Percentiles rank a stretch among this genome's conserved stretches.
These are phyloP conservation scores for Hylaeus volcanicus DNA, from an alignment of 1,140 invertebrate species.

Conservation along the genomic window DNA sequence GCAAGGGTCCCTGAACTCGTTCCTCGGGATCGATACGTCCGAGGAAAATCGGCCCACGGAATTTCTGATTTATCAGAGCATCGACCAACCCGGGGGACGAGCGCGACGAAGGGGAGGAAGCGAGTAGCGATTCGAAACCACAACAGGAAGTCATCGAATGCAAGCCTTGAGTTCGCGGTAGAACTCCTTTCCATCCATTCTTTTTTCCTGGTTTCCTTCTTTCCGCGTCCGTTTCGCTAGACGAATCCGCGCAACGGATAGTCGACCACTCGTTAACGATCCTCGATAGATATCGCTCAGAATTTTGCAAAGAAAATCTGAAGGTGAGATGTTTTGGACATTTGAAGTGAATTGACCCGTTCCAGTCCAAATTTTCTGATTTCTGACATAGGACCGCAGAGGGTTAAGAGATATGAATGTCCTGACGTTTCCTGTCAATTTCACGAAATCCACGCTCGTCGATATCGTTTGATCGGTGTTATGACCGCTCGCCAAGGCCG, in stretches of 20 bases:
- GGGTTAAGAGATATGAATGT: no score
- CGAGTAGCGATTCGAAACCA: constrained; percentile 8
- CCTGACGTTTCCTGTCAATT: not conserved
- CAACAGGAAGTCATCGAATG: constrained; percentile 25
- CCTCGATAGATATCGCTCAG: no score
- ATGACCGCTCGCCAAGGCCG: not conserved
- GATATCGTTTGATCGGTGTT: no score
- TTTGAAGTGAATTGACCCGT: no score
- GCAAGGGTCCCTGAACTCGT: constrained; percentile 49
- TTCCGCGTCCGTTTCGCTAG: not conserved
- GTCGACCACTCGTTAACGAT: not conserved
- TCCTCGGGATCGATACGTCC: constrained; percentile 52
- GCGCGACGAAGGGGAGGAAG: no score
- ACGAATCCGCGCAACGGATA: not conserved
- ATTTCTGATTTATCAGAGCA: constrained; percentile 56
- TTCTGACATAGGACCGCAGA: no score
- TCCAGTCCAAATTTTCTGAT: no score
- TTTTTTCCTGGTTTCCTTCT: not conserved
- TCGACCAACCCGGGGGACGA: not conserved
- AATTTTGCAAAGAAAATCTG: no score
- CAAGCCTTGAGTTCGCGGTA: not conserved
- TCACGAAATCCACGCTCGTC: not conserved
- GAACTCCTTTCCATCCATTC: not conserved
- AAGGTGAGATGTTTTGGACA: no score
- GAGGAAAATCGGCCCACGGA: constrained; percentile 53